phyloP scores from a whole-genome alignment of 2,797 vertebrate species.

The Enteromius afrohamiltoni region DNA sequence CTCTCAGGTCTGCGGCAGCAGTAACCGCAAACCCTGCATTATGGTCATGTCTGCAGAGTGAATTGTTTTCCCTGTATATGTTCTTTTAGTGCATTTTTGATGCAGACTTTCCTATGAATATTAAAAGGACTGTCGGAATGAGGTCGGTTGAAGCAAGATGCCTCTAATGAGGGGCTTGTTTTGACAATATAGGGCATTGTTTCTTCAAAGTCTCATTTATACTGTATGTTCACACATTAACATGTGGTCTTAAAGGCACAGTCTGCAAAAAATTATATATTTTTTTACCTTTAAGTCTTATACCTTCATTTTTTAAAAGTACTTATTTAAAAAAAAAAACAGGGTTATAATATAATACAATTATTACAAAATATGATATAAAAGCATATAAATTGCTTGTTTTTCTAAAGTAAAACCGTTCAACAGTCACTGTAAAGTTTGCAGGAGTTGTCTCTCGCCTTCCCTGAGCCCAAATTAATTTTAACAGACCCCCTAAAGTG shows the following conservation, averaged over 20 bases:
- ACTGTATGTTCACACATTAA: not conserved
- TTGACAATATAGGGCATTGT: slow-evolving; percentile 37
- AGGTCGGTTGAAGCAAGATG: slow-evolving; percentile 28
- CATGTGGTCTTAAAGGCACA: not conserved
- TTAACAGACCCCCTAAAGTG: not conserved
- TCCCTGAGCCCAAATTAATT: not conserved
- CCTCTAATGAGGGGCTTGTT: slow-evolving; percentile 54
- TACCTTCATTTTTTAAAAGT: not conserved
- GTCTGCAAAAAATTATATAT: not conserved
- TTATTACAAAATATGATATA: not conserved
- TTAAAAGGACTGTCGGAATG: slow-evolving; percentile 42
- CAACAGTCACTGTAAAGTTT: not conserved
- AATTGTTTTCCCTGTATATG: not conserved
- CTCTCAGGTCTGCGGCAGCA: slow-evolving; percentile 36
- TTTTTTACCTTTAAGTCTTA: not conserved
- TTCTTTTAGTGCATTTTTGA: slow-evolving; percentile 35
- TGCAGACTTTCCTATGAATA: slow-evolving; percentile 45
- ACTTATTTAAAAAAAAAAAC: slow-evolving; percentile 7
- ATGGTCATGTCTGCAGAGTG: slow-evolving; percentile 12
- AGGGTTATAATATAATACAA: not conserved
- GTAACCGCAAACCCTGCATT: slow-evolving; percentile 29
- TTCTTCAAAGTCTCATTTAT: slow-evolving; percentile 45
- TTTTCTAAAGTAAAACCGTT: not conserved
- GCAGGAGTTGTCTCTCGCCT: not conserved
- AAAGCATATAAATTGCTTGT: not conserved